These are phyloP conservation scores for Meganola albula DNA, from an alignment of 2,888 invertebrate genomes.

Conservation along the genomic window DNA sequence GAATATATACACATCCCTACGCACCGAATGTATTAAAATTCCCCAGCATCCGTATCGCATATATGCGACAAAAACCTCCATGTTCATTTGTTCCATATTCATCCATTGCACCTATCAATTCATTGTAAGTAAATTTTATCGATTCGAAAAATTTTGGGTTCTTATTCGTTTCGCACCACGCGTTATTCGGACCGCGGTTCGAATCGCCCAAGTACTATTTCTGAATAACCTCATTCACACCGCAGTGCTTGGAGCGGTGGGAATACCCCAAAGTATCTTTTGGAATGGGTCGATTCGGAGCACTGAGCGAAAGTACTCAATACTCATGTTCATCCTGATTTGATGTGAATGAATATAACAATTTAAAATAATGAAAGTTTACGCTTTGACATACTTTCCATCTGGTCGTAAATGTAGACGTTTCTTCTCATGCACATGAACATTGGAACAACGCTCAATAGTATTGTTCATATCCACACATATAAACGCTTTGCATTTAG, in stretches of 20 bases:
- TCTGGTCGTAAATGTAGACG: slow-evolving; percentile 29
- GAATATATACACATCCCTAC: too few species aligned
- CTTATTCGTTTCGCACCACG: slow-evolving; percentile 1
- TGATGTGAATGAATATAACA: neutral
- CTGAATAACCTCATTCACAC: slow-evolving; percentile 4
- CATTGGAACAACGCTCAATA: slow-evolving; percentile 21
- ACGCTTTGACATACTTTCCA: slow-evolving; percentile 28
- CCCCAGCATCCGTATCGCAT: too few species aligned
- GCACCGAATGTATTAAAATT: too few species aligned
- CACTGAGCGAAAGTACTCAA: neutral
- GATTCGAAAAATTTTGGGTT: too few species aligned
- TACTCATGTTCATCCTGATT: slow-evolving; percentile 1
- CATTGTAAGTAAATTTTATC: too few species aligned
- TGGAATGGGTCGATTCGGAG: slow-evolving; percentile 3
- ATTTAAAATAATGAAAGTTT: too few species aligned
- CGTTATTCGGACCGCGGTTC: slow-evolving; percentile 3
- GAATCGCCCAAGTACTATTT: slow-evolving; percentile 5
- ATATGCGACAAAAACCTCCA: too few species aligned
- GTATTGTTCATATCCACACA: slow-evolving; percentile 32
- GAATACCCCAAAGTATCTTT: slow-evolving; percentile 1
- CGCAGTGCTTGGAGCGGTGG: slow-evolving; percentile 5
- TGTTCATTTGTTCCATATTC: too few species aligned
- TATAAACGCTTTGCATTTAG: slow-evolving; percentile 44
- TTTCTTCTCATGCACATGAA: slow-evolving; percentile 32
- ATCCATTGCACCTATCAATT: too few species aligned